phyloP scores from a whole-genome alignment of 2,888 invertebrate genomes.

The Tenthredo mesomela region DNA sequence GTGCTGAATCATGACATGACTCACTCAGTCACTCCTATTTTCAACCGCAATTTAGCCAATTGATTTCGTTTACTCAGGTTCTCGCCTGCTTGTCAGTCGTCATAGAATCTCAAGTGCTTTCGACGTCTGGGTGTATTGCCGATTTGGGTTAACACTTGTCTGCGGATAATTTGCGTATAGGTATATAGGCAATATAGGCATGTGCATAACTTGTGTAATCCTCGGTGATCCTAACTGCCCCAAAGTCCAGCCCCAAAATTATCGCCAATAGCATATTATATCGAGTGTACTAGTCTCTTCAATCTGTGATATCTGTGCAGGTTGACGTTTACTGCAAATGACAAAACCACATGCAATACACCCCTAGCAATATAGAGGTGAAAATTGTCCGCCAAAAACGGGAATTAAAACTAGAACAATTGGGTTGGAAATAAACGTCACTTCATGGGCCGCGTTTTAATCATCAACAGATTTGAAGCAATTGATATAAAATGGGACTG shows the following conservation, averaged over 20 bases:
- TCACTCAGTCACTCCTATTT: slow-evolving; percentile 10
- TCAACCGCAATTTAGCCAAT: slow-evolving; percentile 22
- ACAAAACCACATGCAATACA: background rate
- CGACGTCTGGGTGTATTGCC: background rate
- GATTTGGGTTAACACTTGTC: background rate
- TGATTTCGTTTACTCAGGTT: slow-evolving; percentile 27
- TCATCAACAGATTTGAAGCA: background rate
- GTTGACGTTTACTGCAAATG: background rate
- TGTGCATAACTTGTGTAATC: background rate
- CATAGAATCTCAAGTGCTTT: background rate
- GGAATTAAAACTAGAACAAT: background rate
- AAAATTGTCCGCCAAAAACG: background rate
- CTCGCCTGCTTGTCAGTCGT: background rate
- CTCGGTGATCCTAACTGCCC: background rate
- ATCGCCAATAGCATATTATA: background rate
- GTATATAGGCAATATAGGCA: no score
- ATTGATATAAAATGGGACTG: background rate
- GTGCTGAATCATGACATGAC: background rate
- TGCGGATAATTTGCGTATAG: background rate
- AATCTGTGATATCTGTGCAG: background rate
- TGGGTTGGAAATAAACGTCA: background rate
- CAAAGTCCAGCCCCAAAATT: background rate
- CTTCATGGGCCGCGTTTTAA: background rate
- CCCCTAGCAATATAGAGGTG: background rate
- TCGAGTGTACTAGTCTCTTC: background rate